A percentile compares a stretch with the other conserved stretches of the same genome.
These are phyloP conservation scores for Chymomyza procnemis DNA, from an alignment of 2,888 invertebrate species.

Conservation along the genomic window DNA sequence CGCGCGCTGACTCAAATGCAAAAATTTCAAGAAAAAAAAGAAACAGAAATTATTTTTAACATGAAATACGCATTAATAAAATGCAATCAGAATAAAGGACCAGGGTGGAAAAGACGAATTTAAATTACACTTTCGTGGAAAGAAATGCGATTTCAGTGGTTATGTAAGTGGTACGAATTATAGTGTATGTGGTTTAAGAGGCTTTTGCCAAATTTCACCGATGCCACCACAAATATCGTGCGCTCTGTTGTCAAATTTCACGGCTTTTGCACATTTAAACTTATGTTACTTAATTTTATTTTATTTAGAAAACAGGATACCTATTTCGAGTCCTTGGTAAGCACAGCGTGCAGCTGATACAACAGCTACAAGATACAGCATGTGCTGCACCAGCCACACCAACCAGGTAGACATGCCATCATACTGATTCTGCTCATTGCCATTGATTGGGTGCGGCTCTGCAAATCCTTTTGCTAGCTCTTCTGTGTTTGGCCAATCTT, in stretches of 20 bases:
- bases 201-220: background rate
- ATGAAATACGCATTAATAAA: constrained; percentile 10
- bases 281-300: too few species aligned
- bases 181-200: background rate
- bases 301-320: background rate
- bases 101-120: background rate
- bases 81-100: constrained; percentile 22
- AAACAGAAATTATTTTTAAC: constrained; percentile 40
- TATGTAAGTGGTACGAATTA: too few species aligned
- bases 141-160: too few species aligned
- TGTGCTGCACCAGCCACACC: background rate
- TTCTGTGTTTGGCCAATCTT: background rate
- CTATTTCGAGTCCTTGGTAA: background rate
- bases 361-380: background rate
- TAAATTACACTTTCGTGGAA: background rate
- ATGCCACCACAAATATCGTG: too few species aligned
- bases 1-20: background rate
- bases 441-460: constrained; percentile 35
- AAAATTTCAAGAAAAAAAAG: constrained; percentile 19
- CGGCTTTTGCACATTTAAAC: too few species aligned
- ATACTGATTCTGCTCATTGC: constrained; percentile 8
- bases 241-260: background rate
- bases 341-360: background rate
- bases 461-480: background rate
- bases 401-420: constrained; percentile 42